A percentile compares a stretch with the other conserved stretches of the same genome.
Evolutionary conservation across 2,797 vertebrate species (phyloP).

Genomic region (Malacoraja senta): DNA sequence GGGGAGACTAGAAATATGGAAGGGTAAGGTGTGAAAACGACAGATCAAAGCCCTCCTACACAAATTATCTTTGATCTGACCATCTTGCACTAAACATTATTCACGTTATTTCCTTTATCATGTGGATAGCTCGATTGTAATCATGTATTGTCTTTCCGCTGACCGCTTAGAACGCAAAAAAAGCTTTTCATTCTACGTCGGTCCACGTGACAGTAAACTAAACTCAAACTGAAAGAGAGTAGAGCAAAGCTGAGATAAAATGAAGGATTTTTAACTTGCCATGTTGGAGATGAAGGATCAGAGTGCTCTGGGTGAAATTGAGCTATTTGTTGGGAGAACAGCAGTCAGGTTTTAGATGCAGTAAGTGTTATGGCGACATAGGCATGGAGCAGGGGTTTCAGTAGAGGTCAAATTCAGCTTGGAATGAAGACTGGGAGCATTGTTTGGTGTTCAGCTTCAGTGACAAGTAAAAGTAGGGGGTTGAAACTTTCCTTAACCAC

Average conservation of each 20-base stretch:
- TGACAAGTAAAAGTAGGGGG: not conserved
- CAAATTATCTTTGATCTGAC: too few species aligned
- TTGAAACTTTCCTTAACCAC: not conserved
- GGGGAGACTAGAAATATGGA: too few species aligned
- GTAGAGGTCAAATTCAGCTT: not conserved
- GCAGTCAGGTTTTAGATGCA: not conserved
- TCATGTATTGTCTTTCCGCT: too few species aligned
- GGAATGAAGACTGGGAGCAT: not conserved
- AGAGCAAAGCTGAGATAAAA: not conserved
- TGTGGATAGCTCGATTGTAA: too few species aligned
- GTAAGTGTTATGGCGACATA: not conserved
- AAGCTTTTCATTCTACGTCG: too few species aligned
- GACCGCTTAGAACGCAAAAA: too few species aligned
- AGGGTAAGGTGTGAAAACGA: too few species aligned
- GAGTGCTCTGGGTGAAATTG: not conserved
- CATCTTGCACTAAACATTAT: too few species aligned
- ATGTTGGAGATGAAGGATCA: not conserved
- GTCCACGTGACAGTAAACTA: too few species aligned
- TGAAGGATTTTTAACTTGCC: not conserved
- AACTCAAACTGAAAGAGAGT: not conserved
- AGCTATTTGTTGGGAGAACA: not conserved
- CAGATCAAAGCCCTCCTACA: too few species aligned
- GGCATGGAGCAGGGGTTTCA: not conserved
- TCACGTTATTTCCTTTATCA: too few species aligned
- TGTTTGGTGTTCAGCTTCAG: not conserved